Evolutionary conservation across 2,797 vertebrate species (phyloP), one percentile per base, ranked within the genome.

Genomic region (Apogon hyalosoma): DNA sequence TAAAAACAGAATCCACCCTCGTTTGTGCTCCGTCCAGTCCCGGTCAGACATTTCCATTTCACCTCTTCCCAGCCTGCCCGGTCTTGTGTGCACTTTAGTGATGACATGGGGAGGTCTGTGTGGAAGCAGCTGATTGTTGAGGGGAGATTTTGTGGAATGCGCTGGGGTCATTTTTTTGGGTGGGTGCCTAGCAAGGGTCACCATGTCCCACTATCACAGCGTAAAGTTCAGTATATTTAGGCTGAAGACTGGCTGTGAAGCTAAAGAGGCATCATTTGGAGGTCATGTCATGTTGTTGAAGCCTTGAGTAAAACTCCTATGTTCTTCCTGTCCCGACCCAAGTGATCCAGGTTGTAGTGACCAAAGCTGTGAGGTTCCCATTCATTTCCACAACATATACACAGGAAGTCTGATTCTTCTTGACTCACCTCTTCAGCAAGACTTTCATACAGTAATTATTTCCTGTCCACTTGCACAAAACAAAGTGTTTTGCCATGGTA

Each of bases 321-420:
- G 24, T 31, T 24, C 6, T 16, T 40, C 15, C 6, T 4, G 1
- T n/a, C 6, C 24, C 59, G 24, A 0, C 9, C 51, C 49, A 1
- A 0, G 7, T 21, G 13, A 18, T 64, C 46, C 14, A 46, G 48
- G 78, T 56, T 50, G 67, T 16, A 21, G 43, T 80, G 82, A 82
- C 79, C 56, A 28, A 74, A 53, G 60, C 50, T 19, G 51, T 54
- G 41, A 43, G 14, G 40, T 67, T 61, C 43, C 36, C 18, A 13
- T 63, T 58, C n/a, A 66, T 77, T 67, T 59, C 33, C 51, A 64
- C 60, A 43, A 71, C n/a, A n/a, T n/a, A 48, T 51, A 69, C 64
- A 77, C 61, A 75, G 78, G 77, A 82, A 70, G 60, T 31, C 5
- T 31, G 28, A 31, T 31, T 55, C 54, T 66, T 40, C 42, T 45